A percentile compares a stretch with the other conserved stretches of the same genome.
These are phyloP conservation scores for Rhagophthalmus giganteus DNA, from an alignment of 2,888 invertebrate genomes.

Conservation along the genomic window DNA sequence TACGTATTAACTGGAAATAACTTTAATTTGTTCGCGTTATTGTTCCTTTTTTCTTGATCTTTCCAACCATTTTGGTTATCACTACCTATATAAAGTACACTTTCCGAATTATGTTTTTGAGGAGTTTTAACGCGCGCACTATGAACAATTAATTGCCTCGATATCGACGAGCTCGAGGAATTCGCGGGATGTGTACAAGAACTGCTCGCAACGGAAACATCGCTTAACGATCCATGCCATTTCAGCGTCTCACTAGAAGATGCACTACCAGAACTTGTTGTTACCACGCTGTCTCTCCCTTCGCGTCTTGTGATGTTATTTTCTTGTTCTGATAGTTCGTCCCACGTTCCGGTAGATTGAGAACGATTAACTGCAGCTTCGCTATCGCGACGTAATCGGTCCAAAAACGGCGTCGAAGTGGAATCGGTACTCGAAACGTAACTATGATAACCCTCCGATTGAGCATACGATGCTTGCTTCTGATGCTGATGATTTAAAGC, in stretches of 20 bases:
- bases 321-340: constrained; percentile 49
- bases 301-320: constrained; percentile 43
- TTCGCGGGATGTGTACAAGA: constrained; percentile 58
- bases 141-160: constrained; percentile 70
- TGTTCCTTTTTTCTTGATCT: constrained; percentile 52
- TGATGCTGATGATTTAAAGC: constrained; percentile 63
- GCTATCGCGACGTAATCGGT: constrained; percentile 68
- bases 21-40: constrained; percentile 60
- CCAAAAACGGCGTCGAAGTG: constrained; percentile 74
- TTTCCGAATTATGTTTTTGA: constrained; percentile 77
- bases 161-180: constrained; percentile 44
- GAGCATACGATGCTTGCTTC: constrained; percentile 75
- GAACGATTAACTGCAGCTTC: constrained; percentile 58
- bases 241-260: constrained; percentile 77
- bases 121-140: constrained; percentile 77
- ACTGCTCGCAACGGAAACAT: constrained; percentile 67
- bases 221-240: constrained; percentile 77
- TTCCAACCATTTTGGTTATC: constrained; percentile 47
- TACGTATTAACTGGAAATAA: constrained; percentile 73
- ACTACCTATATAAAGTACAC: constrained; percentile 66
- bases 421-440: constrained; percentile 79
- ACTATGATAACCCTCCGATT: constrained; percentile 79
- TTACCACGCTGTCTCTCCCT: constrained; percentile 66
- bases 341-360: constrained; percentile 52
- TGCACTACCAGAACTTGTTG: constrained; percentile 64